Evolutionary conservation across 2,888 invertebrate species (phyloP), one percentile per base, ranked within the genome.

Genomic region (Nipponacmea schrenckii): DNA sequence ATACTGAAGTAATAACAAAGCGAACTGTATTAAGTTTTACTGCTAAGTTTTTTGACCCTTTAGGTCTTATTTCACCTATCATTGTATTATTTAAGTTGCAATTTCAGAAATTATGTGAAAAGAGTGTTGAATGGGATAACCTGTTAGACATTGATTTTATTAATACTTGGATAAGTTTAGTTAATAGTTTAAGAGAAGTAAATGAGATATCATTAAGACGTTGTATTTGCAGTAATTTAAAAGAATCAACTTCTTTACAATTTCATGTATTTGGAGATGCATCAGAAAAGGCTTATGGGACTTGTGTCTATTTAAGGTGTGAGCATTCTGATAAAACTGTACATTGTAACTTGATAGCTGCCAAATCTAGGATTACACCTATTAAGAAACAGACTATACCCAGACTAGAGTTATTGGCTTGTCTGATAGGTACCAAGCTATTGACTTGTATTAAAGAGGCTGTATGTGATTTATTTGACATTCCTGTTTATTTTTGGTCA

Each of bases 331-430:
- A 50, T 20, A 50, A 20, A 20, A 50, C 20, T 50, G 20, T 50
- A 50, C 50, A 50, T 50, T 50, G 50, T 50, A 50, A 50, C 20
- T 50, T 50, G 50, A 50, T 50, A 7, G 50, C 50, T 20, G 17
- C 50, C 8, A 50, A 50, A 50, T 20, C 50, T 50, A 50, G 50
- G 20, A 50, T 50, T 50, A 20, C 50, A 8, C 50, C 50, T 50
- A 50, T 50, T 50, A 50, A 50, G 50, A 50, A 50, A 50, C 50
- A 50, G 20, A 50, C 50, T 17, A 50, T 50, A 50, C 50, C 50
- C 17, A 17, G 50, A 17, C 50, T 50, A 20, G 50, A 50, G 50
- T 50, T 50, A 20, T 17, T 50, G 20, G 50, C 50, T 8, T 50
- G 50, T 20, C 15, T 50, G 20, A 50, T 50, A 17, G 50, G n/a